These are phyloP conservation scores for Diploscapter pachys DNA, from an alignment of 1,140 invertebrate genomes.

Conservation along the genomic window DNA sequence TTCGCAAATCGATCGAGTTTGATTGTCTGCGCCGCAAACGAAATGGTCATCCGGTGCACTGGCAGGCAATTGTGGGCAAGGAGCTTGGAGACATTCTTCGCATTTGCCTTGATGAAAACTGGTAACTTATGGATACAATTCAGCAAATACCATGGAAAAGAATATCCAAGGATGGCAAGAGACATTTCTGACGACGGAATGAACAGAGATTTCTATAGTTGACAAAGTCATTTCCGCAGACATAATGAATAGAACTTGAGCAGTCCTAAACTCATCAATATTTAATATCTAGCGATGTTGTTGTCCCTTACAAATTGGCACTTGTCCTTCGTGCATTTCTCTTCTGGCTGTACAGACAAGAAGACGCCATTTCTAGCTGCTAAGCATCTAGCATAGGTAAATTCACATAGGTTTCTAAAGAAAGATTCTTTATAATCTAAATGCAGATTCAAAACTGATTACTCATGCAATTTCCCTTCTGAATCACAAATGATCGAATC, in stretches of 20 bases:
- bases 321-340: conserved; percentile 3
- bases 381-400: conserved; percentile 47
- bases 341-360: conserved; percentile 39
- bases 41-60: conserved; percentile 42
- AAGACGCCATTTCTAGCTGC: conserved; percentile 43
- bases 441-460: background rate
- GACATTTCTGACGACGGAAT: conserved; percentile 44
- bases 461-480: conserved; percentile 37
- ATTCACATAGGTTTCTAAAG: conserved; percentile 48
- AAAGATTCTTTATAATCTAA: no score
- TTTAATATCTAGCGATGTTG: conserved; percentile 16
- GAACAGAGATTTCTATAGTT: conserved; percentile 45
- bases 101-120: conserved; percentile 42
- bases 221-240: conserved; percentile 49
- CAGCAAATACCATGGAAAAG: conserved; percentile 46
- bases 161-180: conserved; percentile 43
- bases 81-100: conserved; percentile 37
- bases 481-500: background rate
- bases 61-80: conserved; percentile 38
- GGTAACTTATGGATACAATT: background rate
- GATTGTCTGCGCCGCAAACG: conserved; percentile 50
- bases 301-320: conserved; percentile 19
- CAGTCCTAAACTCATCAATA: conserved; percentile 1
- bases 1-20: conserved; percentile 49
- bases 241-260: conserved; percentile 23